Conservation (phyloP, 2,888 invertebrate species). For the Anoncus sp. region DNA sequence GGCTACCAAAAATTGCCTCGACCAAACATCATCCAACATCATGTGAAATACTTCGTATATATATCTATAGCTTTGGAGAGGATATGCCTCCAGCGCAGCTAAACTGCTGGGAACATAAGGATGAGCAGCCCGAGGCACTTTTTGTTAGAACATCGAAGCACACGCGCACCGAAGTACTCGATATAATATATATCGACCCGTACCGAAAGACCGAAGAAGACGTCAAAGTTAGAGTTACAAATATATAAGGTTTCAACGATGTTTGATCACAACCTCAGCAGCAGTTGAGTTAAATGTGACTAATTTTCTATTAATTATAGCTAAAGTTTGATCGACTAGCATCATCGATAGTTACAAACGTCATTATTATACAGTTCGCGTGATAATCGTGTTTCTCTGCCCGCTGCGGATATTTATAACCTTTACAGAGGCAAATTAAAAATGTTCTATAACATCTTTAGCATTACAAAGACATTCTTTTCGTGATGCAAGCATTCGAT, state of each 20-base stretch:
- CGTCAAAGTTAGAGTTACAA: not conserved
- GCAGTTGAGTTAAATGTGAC: not conserved
- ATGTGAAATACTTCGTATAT: not conserved
- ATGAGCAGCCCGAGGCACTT: constrained; percentile 17
- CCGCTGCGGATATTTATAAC: too few species aligned
- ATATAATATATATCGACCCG: not conserved
- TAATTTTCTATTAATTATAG: constrained; percentile 2
- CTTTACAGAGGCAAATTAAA: too few species aligned
- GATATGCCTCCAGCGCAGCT: not conserved
- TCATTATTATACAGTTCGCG: not conserved
- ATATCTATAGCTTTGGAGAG: not conserved
- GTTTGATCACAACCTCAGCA: not conserved
- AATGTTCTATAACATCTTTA: too few species aligned
- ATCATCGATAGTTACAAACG: not conserved
- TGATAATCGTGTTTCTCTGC: not conserved
- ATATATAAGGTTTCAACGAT: not conserved
- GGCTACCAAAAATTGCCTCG: too few species aligned
- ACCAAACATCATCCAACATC: not conserved
- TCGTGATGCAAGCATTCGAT: too few species aligned
- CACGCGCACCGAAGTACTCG: constrained; percentile 3
- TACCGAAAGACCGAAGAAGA: not conserved
- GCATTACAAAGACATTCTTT: too few species aligned
- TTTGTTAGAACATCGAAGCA: constrained; percentile 23
- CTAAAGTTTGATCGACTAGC: constrained; percentile 4
- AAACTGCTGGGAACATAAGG: constrained; percentile 6